phyloP scores from a whole-genome alignment of 2,797 vertebrate genomes.

The Knipowitschia caucasica region DNA sequence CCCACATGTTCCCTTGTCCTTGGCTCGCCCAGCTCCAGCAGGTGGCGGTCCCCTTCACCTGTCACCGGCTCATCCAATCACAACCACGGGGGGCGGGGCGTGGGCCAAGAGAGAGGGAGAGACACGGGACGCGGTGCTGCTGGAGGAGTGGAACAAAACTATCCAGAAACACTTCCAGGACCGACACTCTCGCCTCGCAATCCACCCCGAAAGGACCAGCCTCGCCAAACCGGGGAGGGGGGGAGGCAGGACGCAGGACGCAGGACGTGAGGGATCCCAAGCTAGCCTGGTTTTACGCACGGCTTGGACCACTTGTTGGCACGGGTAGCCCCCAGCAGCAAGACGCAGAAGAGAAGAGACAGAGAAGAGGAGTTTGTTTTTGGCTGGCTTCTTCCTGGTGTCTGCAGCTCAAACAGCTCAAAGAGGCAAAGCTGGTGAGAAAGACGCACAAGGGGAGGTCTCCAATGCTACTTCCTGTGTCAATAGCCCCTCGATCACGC shows the following conservation, averaged over 20 bases:
- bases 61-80: conserved; percentile 50
- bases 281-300: not conserved
- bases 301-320: no score
- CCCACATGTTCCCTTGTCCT: no score
- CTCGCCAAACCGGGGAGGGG: conserved; percentile 26
- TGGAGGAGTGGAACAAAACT: conserved; percentile 57
- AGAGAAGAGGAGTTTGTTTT: not conserved
- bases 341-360: no score
- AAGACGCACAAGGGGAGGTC: conserved; percentile 18
- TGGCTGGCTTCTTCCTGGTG: conserved; percentile 9
- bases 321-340: no score
- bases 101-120: conserved; percentile 52
- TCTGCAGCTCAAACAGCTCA: not conserved
- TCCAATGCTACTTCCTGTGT: conserved; percentile 43
- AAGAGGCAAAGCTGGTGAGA: conserved; percentile 7
- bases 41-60: conserved; percentile 59
- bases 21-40: conserved; percentile 48
- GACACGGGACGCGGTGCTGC: conserved; percentile 31
- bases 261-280: no score
- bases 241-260: no score
- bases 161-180: conserved; percentile 26
- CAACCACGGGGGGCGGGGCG: conserved; percentile 37
- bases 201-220: conserved; percentile 32
- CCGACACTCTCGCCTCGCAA: not conserved
- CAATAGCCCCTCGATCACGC: not conserved